phyloP scores from a whole-genome alignment of 2,113 vertebrate species.

The Melierax canorus region DNA sequence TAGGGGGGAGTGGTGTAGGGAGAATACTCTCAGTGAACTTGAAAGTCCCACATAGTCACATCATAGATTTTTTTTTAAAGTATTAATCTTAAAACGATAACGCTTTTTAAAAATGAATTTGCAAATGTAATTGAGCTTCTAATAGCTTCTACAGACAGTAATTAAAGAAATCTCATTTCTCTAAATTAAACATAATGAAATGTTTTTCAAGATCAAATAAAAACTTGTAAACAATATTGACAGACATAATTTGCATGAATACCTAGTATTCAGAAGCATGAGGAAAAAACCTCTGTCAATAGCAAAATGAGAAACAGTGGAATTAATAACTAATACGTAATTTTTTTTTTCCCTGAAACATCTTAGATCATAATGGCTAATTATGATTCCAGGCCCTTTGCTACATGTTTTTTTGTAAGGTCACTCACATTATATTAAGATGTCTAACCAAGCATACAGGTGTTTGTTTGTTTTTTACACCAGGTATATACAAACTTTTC shows the following conservation, averaged over 20 bases:
- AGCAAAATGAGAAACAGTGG: constrained; percentile 2
- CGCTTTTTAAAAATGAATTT: constrained; percentile 70
- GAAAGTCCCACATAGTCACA: not conserved
- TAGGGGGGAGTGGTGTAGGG: not conserved
- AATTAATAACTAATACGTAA: not conserved
- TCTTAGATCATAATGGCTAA: constrained; percentile 3
- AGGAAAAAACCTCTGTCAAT: not conserved
- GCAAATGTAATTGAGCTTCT: constrained; percentile 73
- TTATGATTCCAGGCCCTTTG: not conserved
- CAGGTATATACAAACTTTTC: not conserved
- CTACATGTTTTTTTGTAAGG: not conserved
- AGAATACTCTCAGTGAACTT: not conserved
- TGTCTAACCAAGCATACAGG: not conserved
- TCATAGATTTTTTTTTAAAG: not conserved
- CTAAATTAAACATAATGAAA: constrained; percentile 78
- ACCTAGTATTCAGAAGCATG: constrained; percentile 9
- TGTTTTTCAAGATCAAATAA: constrained; percentile 74
- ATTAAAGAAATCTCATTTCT: constrained; percentile 79
- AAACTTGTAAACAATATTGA: constrained; percentile 65
- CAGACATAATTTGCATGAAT: constrained; percentile 38
- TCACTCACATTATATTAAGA: not conserved
- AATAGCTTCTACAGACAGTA: constrained; percentile 73
- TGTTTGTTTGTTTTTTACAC: not conserved
- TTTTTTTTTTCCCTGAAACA: not conserved
- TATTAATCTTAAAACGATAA: constrained; percentile 67